Percentiles rank a stretch among this genome's conserved stretches.
These are phyloP conservation scores for Anhinga rufa DNA, from an alignment of 2,113 vertebrate species.

Conservation along the genomic window DNA sequence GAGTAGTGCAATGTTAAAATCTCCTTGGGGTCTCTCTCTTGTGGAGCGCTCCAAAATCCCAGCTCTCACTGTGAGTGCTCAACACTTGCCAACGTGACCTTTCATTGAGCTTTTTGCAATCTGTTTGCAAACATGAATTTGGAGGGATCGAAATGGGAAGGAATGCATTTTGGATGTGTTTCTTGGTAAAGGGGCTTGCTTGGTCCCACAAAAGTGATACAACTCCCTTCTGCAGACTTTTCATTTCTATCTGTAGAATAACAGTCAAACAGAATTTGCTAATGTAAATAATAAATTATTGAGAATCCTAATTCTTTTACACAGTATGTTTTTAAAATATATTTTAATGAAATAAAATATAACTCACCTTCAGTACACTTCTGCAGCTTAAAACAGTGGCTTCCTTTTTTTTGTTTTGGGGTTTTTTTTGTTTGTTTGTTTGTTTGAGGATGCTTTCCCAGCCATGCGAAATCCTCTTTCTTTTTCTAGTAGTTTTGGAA, in stretches of 20 bases:
- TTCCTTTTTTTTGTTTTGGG: background rate
- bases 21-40: background rate
- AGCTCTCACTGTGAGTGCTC: background rate
- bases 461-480: background rate
- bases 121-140: background rate
- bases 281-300: slow-evolving; percentile 87
- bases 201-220: background rate
- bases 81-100: background rate
- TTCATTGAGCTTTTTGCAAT: background rate
- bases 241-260: slow-evolving; percentile 50
- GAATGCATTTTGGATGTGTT: background rate
- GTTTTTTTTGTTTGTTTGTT: background rate
- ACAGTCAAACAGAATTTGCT: slow-evolving; percentile 61
- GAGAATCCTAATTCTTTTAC: slow-evolving; percentile 79
- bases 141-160: background rate
- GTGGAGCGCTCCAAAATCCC: background rate
- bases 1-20: background rate
- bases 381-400: background rate
- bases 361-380: slow-evolving; percentile 39
- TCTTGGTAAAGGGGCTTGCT: background rate
- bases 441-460: background rate
- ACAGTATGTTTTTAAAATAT: slow-evolving; percentile 74
- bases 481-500: background rate
- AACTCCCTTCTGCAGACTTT: background rate
- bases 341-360: slow-evolving; percentile 82